phyloP scores from a whole-genome alignment of 1,140 invertebrate genomes.

The Trichomalopsis sarcophagae region DNA sequence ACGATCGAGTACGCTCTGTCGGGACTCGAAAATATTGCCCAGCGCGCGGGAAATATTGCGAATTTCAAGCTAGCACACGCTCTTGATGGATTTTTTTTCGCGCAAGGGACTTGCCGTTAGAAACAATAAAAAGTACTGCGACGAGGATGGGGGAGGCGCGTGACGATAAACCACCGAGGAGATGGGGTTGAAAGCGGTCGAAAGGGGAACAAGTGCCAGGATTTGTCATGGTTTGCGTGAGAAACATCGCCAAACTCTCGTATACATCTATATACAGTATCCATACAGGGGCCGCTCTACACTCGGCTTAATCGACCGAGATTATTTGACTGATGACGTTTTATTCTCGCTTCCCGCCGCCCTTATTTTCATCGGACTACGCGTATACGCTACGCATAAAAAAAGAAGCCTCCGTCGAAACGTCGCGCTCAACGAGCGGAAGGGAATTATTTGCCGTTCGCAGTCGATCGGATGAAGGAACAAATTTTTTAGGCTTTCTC shows the following conservation, averaged over 20 bases:
- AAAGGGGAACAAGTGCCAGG: constrained; percentile 47
- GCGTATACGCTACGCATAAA: not conserved
- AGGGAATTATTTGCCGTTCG: constrained; percentile 23
- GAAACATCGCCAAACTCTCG: constrained; percentile 40
- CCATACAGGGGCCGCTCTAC: too few relatives aligned
- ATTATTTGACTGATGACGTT: constrained; percentile 48
- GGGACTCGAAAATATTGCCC: too few relatives aligned
- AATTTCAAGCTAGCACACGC: not conserved
- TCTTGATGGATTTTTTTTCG: constrained; percentile 13
- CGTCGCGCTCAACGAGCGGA: constrained; percentile 20
- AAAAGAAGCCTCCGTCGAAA: not conserved
- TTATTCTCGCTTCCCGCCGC: constrained; percentile 20
- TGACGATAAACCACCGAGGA: constrained; percentile 36
- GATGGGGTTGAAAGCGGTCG: constrained; percentile 28
- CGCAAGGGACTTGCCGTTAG: not conserved
- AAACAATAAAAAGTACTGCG: constrained; percentile 25
- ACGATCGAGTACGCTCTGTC: not conserved
- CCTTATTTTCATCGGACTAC: not conserved
- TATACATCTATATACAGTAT: not conserved
- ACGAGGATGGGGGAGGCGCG: constrained; percentile 1
- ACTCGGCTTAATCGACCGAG: constrained; percentile 44
- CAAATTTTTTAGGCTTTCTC: not conserved
- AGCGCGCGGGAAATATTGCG: not conserved
- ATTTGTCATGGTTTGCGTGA: constrained; percentile 59
- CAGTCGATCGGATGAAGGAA: constrained; percentile 4